A percentile compares a stretch with the other conserved stretches of the same genome.
Evolutionary conservation across 2,888 invertebrate genomes (phyloP).

Genomic region (Drosophila nr. perissopoda): DNA sequence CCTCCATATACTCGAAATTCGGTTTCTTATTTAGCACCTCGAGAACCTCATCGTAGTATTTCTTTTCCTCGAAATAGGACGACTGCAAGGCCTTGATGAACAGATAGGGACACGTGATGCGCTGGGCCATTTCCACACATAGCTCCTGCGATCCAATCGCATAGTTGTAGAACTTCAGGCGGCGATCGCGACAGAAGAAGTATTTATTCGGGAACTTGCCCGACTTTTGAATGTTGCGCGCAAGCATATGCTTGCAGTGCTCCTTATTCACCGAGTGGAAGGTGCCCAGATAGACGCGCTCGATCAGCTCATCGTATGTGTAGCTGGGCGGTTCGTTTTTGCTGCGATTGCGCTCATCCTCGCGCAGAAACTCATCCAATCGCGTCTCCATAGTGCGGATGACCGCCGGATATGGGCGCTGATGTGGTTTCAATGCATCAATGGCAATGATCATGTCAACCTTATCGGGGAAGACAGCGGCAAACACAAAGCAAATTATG

Average conservation of each 20-base stretch:
- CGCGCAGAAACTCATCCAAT: slow-evolving; percentile 85
- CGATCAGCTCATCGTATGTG: slow-evolving; percentile 87
- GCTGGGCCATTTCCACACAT: slow-evolving; percentile 86
- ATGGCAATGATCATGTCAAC: slow-evolving; percentile 83
- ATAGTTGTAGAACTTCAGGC: slow-evolving; percentile 86
- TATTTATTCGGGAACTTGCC: slow-evolving; percentile 87
- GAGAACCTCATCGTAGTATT: slow-evolving; percentile 87
- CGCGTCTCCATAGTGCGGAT: slow-evolving; percentile 83
- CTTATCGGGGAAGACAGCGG: slow-evolving; percentile 86
- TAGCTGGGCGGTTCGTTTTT: slow-evolving; percentile 88
- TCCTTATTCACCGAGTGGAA: slow-evolving; percentile 87
- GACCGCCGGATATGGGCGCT: slow-evolving; percentile 74
- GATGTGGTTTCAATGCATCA: slow-evolving; percentile 83
- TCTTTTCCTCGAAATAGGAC: slow-evolving; percentile 86
- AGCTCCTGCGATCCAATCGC: slow-evolving; percentile 85
- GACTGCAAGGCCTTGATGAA: slow-evolving; percentile 88
- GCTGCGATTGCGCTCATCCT: slow-evolving; percentile 84
- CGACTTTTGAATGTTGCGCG: slow-evolving; percentile 87
- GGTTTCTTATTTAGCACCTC: slow-evolving; percentile 86
- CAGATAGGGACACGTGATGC: slow-evolving; percentile 88
- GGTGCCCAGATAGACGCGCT: slow-evolving; percentile 87
- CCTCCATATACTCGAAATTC: slow-evolving; percentile 87
- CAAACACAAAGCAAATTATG: slow-evolving; percentile 87
- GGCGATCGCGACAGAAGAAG: slow-evolving; percentile 88
- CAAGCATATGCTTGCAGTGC: slow-evolving; percentile 86